phyloP scores from a whole-genome alignment of 1,140 invertebrate species.

The Saxidomus purpurata region DNA sequence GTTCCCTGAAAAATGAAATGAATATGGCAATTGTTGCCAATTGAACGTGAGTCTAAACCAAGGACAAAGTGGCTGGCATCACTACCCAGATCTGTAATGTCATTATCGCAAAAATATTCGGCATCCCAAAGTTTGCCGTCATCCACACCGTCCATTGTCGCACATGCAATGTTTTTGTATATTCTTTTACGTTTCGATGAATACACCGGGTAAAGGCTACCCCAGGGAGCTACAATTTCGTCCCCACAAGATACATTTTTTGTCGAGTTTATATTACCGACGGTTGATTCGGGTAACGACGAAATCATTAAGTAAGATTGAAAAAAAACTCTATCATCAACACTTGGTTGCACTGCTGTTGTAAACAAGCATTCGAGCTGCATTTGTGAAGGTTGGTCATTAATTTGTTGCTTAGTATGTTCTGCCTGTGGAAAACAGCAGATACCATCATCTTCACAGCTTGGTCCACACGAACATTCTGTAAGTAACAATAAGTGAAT shows the following conservation, averaged over 20 bases:
- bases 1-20: not conserved
- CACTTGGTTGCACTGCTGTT: not conserved
- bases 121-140: not conserved
- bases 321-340: not conserved
- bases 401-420: not conserved
- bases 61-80: not conserved
- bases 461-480: not conserved
- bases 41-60: not conserved
- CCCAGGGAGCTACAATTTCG: not conserved
- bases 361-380: not conserved
- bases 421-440: not conserved
- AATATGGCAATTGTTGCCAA: not conserved
- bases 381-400: not conserved
- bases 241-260: not conserved
- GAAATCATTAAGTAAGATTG: not conserved
- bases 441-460: not conserved
- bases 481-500: too few species aligned
- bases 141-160: not conserved
- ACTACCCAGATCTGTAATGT: not conserved
- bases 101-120: not conserved
- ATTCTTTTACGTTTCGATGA: not conserved
- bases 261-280: not conserved
- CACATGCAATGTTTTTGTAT: not conserved
- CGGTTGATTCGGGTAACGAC: not conserved
- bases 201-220: not conserved